These are phyloP conservation scores for Papilio polyxenes DNA, from an alignment of 1,140 invertebrate genomes.

Conservation along the genomic window DNA sequence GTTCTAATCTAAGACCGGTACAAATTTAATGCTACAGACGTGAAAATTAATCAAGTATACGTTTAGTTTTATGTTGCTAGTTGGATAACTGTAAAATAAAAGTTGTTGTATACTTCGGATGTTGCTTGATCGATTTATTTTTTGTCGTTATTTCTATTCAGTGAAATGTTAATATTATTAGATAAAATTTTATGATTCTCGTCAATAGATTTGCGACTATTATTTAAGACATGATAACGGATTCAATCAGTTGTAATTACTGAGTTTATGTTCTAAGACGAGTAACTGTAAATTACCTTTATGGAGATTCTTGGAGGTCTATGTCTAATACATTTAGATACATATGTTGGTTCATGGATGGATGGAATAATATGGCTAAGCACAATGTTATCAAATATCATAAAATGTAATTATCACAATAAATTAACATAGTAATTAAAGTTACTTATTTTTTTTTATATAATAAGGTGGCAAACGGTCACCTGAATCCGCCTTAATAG, in stretches of 20 bases:
- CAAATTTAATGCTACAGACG: slow-evolving; percentile 33
- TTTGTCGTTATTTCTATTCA: neutral
- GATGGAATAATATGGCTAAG: no score
- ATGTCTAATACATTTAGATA: neutral
- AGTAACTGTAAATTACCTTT: neutral
- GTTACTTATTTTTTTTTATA: no score
- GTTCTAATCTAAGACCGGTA: slow-evolving; percentile 31
- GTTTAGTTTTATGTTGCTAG: slow-evolving; percentile 19
- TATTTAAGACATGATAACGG: slow-evolving; percentile 15
- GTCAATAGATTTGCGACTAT: neutral
- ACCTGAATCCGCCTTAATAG: no score
- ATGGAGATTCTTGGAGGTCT: neutral
- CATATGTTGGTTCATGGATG: no score
- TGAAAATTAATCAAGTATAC: slow-evolving; percentile 37
- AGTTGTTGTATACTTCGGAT: neutral
- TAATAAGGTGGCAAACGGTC: no score
- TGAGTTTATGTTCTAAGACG: neutral
- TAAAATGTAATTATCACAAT: no score
- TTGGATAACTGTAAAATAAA: slow-evolving; percentile 26
- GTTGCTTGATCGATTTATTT: slow-evolving; percentile 22
- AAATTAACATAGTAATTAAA: no score
- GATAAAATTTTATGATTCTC: slow-evolving; percentile 5
- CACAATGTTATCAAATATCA: no score
- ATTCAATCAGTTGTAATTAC: neutral
- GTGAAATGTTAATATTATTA: neutral